A percentile compares a stretch with the other conserved stretches of the same genome.
These are phyloP conservation scores for Polyommatus iphigenia DNA, from an alignment of 2,888 invertebrate species.

Conservation along the genomic window DNA sequence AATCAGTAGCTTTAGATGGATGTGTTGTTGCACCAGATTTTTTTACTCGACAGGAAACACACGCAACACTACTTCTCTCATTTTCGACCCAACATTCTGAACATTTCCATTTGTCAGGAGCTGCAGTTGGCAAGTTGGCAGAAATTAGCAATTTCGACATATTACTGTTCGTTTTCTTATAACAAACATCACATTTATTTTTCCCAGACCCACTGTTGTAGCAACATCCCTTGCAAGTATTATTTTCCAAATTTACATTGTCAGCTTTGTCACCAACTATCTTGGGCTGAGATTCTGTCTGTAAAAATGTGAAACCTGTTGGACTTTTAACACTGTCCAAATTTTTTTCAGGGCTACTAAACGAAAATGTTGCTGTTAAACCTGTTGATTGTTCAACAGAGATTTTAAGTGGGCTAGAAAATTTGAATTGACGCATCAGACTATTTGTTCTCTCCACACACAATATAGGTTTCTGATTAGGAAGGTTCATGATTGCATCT, in stretches of 20 bases:
- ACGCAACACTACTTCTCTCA: conserved; percentile 50
- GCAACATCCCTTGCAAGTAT: not conserved
- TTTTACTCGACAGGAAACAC: conserved; percentile 55
- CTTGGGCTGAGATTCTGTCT: not conserved
- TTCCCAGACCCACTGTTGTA: not conserved
- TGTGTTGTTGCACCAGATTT: conserved; percentile 38
- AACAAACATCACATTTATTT: not conserved
- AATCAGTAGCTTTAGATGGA: not conserved
- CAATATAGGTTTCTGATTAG: not conserved
- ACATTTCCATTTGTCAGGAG: conserved; percentile 51
- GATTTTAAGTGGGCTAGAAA: conserved; percentile 56
- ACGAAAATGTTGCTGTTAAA: conserved; percentile 47
- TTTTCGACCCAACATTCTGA: conserved; percentile 56
- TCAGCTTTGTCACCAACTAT: not conserved
- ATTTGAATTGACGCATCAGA: conserved; percentile 48
- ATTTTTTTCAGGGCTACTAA: conserved; percentile 54
- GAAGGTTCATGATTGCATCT: not conserved
- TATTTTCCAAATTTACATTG: not conserved
- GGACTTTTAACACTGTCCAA: conserved; percentile 43
- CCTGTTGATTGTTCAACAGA: conserved; percentile 44
- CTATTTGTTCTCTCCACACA: conserved; percentile 38
- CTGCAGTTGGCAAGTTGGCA: conserved; percentile 30
- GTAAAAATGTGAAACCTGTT: not conserved
- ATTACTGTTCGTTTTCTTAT: conserved; percentile 7
- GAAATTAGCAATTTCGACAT: too few species aligned